Conservation (phyloP, 2,888 invertebrate species). For the Mythimna pallens region DNA sequence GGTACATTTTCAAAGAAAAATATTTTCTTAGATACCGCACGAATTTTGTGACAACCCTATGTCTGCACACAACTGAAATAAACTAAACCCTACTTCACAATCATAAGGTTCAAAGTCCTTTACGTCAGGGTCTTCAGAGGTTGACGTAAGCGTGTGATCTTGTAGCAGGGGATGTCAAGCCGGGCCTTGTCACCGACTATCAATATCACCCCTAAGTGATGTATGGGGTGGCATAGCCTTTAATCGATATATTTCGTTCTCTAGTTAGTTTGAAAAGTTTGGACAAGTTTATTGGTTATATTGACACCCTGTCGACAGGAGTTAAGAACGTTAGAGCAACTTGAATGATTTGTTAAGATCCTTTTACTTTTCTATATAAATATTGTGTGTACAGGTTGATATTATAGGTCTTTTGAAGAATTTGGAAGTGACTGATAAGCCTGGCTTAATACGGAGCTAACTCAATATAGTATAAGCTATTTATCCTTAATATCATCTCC, state of each 20-base stretch:
- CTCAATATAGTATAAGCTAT: not conserved
- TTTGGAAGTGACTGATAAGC: not conserved
- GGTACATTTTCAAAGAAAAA: constrained; percentile 82
- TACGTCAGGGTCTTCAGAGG: constrained; percentile 28
- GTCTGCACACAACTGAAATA: constrained; percentile 43
- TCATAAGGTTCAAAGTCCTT: constrained; percentile 62
- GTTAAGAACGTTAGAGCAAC: constrained; percentile 63
- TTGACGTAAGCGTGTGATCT: constrained; percentile 54
- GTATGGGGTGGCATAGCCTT: constrained; percentile 86
- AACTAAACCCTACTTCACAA: constrained; percentile 51
- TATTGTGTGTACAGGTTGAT: not conserved
- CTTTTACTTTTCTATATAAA: constrained; percentile 25
- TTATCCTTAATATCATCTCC: not conserved
- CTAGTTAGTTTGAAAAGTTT: constrained; percentile 85
- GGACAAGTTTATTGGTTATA: constrained; percentile 85
- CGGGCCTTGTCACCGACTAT: constrained; percentile 86
- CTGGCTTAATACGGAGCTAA: not conserved
- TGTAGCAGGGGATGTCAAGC: constrained; percentile 80
- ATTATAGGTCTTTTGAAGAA: not conserved
- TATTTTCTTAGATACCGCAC: constrained; percentile 83
- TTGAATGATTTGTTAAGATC: constrained; percentile 24
- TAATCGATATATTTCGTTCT: constrained; percentile 88
- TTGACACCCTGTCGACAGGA: constrained; percentile 81
- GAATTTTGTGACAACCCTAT: constrained; percentile 75
- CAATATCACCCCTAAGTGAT: constrained; percentile 88